A percentile compares a stretch with the other conserved stretches of the same genome.
phyloP scores from a whole-genome alignment of 2,888 invertebrate genomes.

The Xanthostigma xanthostigma region DNA sequence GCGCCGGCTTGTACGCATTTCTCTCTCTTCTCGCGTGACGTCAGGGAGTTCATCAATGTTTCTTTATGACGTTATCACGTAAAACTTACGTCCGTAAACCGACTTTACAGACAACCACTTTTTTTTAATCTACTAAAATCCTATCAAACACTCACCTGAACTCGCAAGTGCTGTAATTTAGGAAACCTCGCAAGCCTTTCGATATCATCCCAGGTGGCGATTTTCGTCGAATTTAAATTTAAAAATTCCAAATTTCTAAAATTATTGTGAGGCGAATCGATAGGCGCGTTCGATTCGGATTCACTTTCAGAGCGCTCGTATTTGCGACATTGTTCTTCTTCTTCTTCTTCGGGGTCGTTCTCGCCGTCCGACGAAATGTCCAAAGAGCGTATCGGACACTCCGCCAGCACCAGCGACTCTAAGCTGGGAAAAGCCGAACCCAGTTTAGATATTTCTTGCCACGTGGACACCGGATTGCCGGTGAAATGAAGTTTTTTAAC shows the following conservation, averaged over 20 bases:
- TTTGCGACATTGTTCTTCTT: constrained; percentile 1
- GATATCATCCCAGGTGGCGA: constrained; percentile 80
- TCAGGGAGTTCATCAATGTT: too few species aligned
- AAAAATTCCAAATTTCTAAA: constrained; percentile 58
- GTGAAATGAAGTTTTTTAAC: constrained; percentile 75
- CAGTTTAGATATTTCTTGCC: constrained; percentile 70
- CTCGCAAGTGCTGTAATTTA: constrained; percentile 64
- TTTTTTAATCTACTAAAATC: too few species aligned
- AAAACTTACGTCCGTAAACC: too few species aligned
- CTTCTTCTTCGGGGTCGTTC: constrained; percentile 9
- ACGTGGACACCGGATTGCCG: constrained; percentile 70
- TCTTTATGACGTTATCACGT: too few species aligned
- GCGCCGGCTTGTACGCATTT: too few species aligned
- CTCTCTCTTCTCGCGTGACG: too few species aligned
- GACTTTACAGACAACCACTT: too few species aligned
- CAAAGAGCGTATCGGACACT: constrained; percentile 57
- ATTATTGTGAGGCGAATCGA: constrained; percentile 43
- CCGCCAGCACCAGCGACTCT: constrained; percentile 72
- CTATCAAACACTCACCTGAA: constrained; percentile 39
- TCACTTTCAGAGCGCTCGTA: constrained; percentile 40
- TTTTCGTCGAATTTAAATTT: constrained; percentile 70
- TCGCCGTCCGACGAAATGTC: constrained; percentile 17
- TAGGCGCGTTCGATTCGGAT: constrained; percentile 33
- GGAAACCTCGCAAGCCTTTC: constrained; percentile 76
- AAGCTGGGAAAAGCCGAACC: constrained; percentile 76